Evolutionary conservation across 1,140 invertebrate genomes (phyloP), one percentile per base, ranked within the genome.

Genomic region (Pomacea maculata): DNA sequence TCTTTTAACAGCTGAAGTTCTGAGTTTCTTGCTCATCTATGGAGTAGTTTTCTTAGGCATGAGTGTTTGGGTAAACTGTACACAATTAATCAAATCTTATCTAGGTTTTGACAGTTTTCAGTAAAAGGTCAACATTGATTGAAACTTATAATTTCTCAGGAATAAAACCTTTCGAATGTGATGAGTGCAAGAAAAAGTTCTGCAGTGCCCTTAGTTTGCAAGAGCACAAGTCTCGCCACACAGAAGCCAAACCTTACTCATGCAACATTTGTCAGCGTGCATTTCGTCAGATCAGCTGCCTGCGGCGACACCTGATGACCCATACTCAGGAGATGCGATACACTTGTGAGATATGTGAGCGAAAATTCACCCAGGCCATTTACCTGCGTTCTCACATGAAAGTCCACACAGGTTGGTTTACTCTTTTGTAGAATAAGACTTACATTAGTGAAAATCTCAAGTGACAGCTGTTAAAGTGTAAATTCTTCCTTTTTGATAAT

Each of bases 371-470:
- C 14, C 88, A 89, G 82, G 87, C 84, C 68, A 83, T 86, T 0
- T 91, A 91, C 79, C 85, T 91, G 14, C 86, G 84, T 63, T 91
- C 90, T 14, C 90, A 91, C 78, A 88, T 88, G 85, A 89, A 87
- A 81, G 80, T 83, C 17, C 90, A 91, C 77, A 90, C 90, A 86
- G 90, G 90, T 89, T 34, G 57, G 57, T 45, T 45, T 45, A 45
- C 34, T 4, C 6, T 45, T 45, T 2, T 45, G 34, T 45, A 45
- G 34, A 6, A 45, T 45, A 45, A 45, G 34, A 45, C 34, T 45
- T 45, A 45, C 34, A 45, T 45, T 6, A 45, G 34, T 45, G 34
- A 45, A 45, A 45, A 45, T 45, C 34, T 45, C 6, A 6, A 45
- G 34, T 61, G 57, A 61, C 11, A 61, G 57, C 11, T 61, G 57